Evolutionary conservation across 2,797 vertebrate species (phyloP).

Genomic region (Aldrovandia affinis): DNA sequence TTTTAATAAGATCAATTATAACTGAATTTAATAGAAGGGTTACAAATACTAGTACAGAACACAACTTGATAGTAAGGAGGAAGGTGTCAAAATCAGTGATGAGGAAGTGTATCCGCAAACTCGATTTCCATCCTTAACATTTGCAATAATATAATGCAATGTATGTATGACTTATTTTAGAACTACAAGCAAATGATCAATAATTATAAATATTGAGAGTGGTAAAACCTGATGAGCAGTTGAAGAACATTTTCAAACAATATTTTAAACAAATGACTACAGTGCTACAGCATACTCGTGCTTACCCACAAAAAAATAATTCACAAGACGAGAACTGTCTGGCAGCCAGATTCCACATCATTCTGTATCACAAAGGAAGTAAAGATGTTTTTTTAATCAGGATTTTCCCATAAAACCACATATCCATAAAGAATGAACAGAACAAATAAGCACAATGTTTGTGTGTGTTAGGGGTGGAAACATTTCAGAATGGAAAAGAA

Average conservation of each 20-base stretch:
- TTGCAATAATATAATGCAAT: background rate
- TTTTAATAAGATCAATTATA: background rate
- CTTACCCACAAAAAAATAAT: background rate
- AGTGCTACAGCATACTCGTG: background rate
- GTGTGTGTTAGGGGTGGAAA: background rate
- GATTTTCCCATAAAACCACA: background rate
- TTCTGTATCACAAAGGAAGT: background rate
- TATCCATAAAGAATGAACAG: background rate
- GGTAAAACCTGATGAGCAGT: background rate
- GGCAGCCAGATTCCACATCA: background rate
- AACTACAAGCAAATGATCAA: background rate
- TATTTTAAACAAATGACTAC: too few relatives aligned
- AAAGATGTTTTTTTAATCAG: background rate
- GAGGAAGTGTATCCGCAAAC: background rate
- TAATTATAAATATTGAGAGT: background rate
- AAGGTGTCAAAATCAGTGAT: background rate
- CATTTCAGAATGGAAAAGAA: background rate
- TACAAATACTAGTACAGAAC: background rate
- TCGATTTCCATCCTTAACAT: background rate
- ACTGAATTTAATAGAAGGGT: background rate
- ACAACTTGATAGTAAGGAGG: background rate
- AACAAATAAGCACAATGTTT: background rate
- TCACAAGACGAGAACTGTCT: background rate
- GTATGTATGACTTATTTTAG: background rate
- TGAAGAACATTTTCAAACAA: background rate